A percentile compares a stretch with the other conserved stretches of the same genome.
phyloP scores from a whole-genome alignment of 2,113 vertebrate genomes.

The Mastomys natalensis region DNA sequence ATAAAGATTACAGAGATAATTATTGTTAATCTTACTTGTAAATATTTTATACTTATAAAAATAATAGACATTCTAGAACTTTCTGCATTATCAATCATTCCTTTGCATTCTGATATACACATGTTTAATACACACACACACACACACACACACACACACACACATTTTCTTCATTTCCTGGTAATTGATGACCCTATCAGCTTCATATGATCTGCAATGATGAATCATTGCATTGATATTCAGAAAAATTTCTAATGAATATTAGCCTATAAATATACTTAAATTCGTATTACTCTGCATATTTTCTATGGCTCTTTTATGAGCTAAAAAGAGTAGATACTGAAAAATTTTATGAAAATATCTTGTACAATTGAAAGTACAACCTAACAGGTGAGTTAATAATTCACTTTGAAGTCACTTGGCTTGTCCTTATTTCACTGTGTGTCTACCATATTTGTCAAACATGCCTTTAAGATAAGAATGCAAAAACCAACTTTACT shows the following conservation, averaged over 20 bases:
- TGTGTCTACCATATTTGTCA: background rate
- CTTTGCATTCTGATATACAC: background rate
- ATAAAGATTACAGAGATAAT: background rate
- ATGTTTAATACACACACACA: background rate
- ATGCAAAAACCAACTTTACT: background rate
- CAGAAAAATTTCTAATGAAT: background rate
- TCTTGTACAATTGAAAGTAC: background rate
- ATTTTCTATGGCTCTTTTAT: background rate
- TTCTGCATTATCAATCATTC: background rate
- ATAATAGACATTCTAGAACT: background rate
- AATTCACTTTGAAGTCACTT: background rate
- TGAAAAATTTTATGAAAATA: background rate
- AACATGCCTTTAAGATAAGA: background rate
- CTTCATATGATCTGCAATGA: background rate
- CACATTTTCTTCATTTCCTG: background rate
- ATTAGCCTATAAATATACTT: background rate
- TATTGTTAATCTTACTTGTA: slow-evolving; percentile 51
- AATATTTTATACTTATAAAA: slow-evolving; percentile 41
- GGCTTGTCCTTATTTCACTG: background rate
- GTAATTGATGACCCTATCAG: background rate
- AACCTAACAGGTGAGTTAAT: background rate
- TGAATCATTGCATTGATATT: background rate
- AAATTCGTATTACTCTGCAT: background rate
- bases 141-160: background rate
- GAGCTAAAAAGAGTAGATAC: background rate